These are phyloP conservation scores for Austrolebias charrua DNA, from an alignment of 2,797 vertebrate genomes.

Conservation along the genomic window DNA sequence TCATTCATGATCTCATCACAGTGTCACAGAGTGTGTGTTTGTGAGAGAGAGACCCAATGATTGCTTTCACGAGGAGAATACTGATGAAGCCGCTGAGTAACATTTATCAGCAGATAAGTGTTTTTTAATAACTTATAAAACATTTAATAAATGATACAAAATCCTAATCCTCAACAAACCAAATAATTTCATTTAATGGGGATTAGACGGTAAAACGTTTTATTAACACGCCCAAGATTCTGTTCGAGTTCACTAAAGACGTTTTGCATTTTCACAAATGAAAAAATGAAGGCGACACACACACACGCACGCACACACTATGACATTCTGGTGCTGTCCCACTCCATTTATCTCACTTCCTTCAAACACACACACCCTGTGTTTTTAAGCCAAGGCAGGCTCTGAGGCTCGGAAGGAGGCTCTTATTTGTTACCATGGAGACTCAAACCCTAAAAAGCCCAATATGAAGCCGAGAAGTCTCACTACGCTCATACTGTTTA, in stretches of 20 bases:
- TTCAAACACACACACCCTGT: conserved; percentile 29
- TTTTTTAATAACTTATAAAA: conserved; percentile 4
- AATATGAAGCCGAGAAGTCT: conserved; percentile 63
- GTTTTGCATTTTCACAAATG: conserved; percentile 41
- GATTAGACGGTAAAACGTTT: conserved; percentile 12
- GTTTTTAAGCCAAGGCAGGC: conserved; percentile 55
- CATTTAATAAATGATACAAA: conserved; percentile 24
- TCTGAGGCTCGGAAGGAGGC: conserved; percentile 64
- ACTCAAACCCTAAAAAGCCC: conserved; percentile 67
- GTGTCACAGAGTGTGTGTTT: neutral
- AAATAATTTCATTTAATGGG: conserved; percentile 28
- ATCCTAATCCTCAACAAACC: conserved; percentile 26
- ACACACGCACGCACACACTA: neutral
- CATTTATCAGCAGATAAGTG: conserved; percentile 10
- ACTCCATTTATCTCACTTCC: conserved; percentile 51
- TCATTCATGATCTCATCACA: conserved; percentile 31
- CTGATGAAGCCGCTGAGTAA: conserved; percentile 50
- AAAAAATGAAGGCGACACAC: conserved; percentile 3
- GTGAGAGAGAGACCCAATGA: conserved; percentile 50
- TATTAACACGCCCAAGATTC: conserved; percentile 31
- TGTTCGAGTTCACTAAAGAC: conserved; percentile 15
- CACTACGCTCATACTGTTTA: conserved; percentile 56
- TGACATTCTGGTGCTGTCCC: conserved; percentile 32
- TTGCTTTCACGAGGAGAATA: conserved; percentile 62
- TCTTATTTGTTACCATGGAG: conserved; percentile 77